Base-by-base conservation (phyloP, 2,113 vertebrate species). In the Piprites chloris region DNA sequence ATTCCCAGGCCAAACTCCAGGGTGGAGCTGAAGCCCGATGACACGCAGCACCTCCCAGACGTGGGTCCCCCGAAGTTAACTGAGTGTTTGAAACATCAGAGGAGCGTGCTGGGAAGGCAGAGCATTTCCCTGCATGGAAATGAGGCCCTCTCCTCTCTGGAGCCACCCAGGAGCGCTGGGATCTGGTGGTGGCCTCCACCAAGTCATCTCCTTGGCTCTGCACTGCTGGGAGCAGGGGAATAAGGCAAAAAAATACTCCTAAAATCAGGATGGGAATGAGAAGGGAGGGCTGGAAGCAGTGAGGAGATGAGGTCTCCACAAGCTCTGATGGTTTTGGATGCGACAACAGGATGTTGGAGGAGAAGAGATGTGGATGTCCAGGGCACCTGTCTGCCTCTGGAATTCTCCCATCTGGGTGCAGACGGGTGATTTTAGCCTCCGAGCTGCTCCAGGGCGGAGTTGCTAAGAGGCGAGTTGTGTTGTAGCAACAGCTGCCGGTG, bases 401-500 rank as follows among this genome's bases (percentile, higher is more conserved):
- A 23, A 20, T 12, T 22, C 23, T 30, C 18, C 44, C 44, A 1
- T 9, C 32, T 6, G 46, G 24, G 37, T 11, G 37, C 44, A 65
- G 24, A 4, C 0, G 4, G 32, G 62, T 2, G 52, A 8, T 47
- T 56, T 37, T 2, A 9, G 52, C 69, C 6, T 4, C 21, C 2
- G 19, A 30, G 87, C 26, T 28, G 12, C 39, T 14, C 32, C 44
- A 1, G 28, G 75, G 39, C 50, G 91, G 27, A 59, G 98, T 97
- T 96, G 95, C 97, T 91, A 96, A 35, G 77, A 90, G 80, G 35
- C 67, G 42, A 49, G 47, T 24, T 92, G 79, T 98, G 98, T 98
- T 98, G 97, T 98, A 90, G 98, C 96, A 97, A 98, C 98, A 22
- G 14, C 46, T 6, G 0, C 33, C 0, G 0, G 27, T 2, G 0